Conservation (phyloP, 2,888 invertebrate genomes). For the Tenthredo notha region DNA sequence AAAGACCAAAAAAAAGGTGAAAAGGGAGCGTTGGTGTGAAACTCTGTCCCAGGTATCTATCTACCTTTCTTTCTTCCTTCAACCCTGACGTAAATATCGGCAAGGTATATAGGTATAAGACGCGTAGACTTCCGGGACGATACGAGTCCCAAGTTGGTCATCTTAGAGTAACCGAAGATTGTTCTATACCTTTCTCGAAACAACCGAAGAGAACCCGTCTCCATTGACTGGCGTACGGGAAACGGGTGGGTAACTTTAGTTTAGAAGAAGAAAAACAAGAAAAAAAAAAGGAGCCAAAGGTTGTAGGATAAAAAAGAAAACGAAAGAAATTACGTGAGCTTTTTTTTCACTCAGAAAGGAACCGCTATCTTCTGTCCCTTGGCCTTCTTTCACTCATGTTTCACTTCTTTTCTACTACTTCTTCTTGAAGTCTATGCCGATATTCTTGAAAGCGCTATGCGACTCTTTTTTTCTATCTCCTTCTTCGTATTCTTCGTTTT, state of each 20-base stretch:
- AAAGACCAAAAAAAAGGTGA: no score
- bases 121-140: constrained; percentile 17
- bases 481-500: background rate
- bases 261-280: background rate
- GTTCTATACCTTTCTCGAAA: constrained; percentile 42
- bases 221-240: constrained; percentile 24
- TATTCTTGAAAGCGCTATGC: background rate
- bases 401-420: background rate
- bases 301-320: background rate
- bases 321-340: constrained; percentile 31
- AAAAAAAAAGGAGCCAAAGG: background rate
- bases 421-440: background rate
- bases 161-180: constrained; percentile 42
- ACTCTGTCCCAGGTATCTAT: background rate
- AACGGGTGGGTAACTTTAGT: constrained; percentile 15
- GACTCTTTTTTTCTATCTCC: background rate
- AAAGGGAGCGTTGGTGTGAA: background rate
- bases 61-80: background rate
- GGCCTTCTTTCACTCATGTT: background rate
- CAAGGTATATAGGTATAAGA: background rate
- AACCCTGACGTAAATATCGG: constrained; percentile 19
- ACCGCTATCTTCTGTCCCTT: background rate
- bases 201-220: constrained; percentile 21
- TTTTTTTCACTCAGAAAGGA: constrained; percentile 34
- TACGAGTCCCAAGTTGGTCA: constrained; percentile 50